phyloP scores from a whole-genome alignment of 1,140 invertebrate species.

The Chrysoperla carnea region DNA sequence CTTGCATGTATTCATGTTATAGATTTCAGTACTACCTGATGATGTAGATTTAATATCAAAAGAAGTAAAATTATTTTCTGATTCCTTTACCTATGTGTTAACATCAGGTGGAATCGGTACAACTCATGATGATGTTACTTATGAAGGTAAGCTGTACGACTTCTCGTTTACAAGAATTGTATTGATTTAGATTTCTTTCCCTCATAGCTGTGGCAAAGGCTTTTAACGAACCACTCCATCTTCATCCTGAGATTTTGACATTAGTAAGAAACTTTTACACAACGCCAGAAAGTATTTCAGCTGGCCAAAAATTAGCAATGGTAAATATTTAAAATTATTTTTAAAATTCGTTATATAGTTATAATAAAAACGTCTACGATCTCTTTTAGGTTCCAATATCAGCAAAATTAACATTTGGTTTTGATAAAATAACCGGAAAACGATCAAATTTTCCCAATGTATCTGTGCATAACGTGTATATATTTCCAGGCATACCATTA shows the following conservation, averaged over 20 bases:
- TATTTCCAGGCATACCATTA: conserved; percentile 61
- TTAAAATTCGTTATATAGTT: no score
- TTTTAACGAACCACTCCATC: conserved; percentile 37
- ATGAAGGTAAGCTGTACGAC: conserved; percentile 35
- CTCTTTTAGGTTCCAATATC: conserved; percentile 25
- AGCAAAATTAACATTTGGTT: conserved; percentile 26
- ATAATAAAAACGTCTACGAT: conserved; percentile 5
- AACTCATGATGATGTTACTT: conserved; percentile 74
- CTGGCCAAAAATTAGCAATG: conserved; percentile 28
- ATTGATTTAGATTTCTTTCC: conserved; percentile 1
- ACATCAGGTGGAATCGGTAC: conserved; percentile 70
- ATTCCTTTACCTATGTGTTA: conserved; percentile 42
- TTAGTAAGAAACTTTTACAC: conserved; percentile 32
- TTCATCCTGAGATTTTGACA: conserved; percentile 37
- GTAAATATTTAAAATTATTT: conserved; percentile 10
- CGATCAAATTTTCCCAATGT: conserved; percentile 41
- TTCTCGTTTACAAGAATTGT: background rate
- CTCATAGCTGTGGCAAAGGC: conserved; percentile 41
- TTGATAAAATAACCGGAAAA: conserved; percentile 13
- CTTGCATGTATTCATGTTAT: conserved; percentile 4
- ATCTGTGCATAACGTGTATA: conserved; percentile 49
- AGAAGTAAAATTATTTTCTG: conserved; percentile 48
- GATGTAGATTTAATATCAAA: conserved; percentile 45
- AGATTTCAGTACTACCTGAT: conserved; percentile 56
- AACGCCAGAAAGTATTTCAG: conserved; percentile 16